These are phyloP conservation scores for Platycheirus rosarum DNA, from an alignment of 2,888 invertebrate genomes.

Conservation along the genomic window DNA sequence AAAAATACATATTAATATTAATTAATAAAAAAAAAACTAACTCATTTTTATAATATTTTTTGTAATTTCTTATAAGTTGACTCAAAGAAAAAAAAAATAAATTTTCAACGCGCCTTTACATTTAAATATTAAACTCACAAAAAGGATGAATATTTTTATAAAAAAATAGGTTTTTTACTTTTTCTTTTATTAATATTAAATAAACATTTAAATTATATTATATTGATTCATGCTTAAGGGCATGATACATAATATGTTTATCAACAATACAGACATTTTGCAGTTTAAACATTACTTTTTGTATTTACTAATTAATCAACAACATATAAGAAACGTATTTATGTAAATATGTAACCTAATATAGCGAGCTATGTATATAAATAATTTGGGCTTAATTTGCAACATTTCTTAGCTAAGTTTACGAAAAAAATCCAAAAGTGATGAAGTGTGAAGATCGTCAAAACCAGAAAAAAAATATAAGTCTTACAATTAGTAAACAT, in stretches of 20 bases:
- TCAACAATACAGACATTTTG: constrained; percentile 53
- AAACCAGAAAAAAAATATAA: constrained; percentile 22
- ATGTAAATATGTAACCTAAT: constrained; percentile 42
- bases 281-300: constrained; percentile 42
- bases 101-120: constrained; percentile 27
- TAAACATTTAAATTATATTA: constrained; percentile 17
- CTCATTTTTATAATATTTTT: constrained; percentile 24
- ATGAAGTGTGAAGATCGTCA: constrained; percentile 33
- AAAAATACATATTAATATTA: constrained; percentile 6
- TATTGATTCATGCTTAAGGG: not conserved
- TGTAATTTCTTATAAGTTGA: constrained; percentile 22
- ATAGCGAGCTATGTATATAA: constrained; percentile 54
- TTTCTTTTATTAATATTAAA: constrained; percentile 32
- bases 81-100: constrained; percentile 45
- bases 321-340: constrained; percentile 67
- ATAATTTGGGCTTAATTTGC: constrained; percentile 47
- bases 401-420: constrained; percentile 28
- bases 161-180: constrained; percentile 13
- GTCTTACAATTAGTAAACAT: constrained; percentile 31
- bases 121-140: constrained; percentile 44
- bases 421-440: constrained; percentile 50
- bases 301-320: constrained; percentile 66
- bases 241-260: constrained; percentile 6
- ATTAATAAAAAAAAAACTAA: constrained; percentile 27
- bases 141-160: constrained; percentile 33